Evolutionary conservation across 2,888 invertebrate species (phyloP), one percentile per base, ranked within the genome.

Genomic region (Dascillus cervinus): DNA sequence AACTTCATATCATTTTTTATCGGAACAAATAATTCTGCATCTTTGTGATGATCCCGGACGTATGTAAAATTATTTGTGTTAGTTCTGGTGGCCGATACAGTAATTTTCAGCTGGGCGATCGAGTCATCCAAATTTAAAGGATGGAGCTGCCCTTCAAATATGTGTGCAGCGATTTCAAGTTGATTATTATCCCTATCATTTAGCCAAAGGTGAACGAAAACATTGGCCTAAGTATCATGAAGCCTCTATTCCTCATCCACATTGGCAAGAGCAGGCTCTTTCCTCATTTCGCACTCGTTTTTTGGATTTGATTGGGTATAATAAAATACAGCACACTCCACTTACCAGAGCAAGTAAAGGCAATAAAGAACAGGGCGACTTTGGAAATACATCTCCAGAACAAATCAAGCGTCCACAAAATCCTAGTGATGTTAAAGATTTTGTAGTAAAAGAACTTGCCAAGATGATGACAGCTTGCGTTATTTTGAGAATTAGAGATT

Each of bases 181-280:
- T 1, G 96, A 98, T 63, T 84, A 88, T 56, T 98, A 97, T 69
- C 97, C 98, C 0, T 96, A 92, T 67, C 95, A 97, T 66, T 75
- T 89, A 55, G 92, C 94, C 14, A 79, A 85, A 52, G 82, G 85
- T 15, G 87, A 88, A 60, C 72, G 95, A 35, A 77, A 82, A 44
- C 87, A 90, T 61, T 96, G 96, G 96, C 77, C 88, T 20, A 82
- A 83, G 39, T 84, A 82, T 53, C 73, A 75, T 55, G 89, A 92
- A 62, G 79, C 81, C 26, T 77, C 80, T 3, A 79, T 82, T 1
- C 83, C 86, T 2, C 89, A 83, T 52, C 79, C 75, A 13, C 77
- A 86, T 43, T 95, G 95, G 94, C 71, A 92, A 15, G 82, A 85
- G 34, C 85, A 90, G 57, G 80, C 92, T 0, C 70, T 92, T 28